A percentile compares a stretch with the other conserved stretches of the same genome.
Conservation (phyloP, 2,888 invertebrate species). For the Ochlodes sylvanus region DNA sequence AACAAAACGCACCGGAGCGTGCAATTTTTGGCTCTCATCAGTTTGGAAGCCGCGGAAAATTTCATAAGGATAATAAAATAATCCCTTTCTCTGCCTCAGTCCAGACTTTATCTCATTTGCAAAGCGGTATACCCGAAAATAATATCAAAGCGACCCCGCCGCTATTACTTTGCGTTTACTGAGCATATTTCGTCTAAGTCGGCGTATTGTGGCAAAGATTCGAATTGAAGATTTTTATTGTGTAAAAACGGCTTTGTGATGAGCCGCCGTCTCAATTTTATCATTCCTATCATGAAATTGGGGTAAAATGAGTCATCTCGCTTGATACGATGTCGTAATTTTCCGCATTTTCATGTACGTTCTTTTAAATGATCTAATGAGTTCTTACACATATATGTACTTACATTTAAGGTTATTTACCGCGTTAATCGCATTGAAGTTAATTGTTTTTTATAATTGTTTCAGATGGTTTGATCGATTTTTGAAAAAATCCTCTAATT, state of each 20-base stretch:
- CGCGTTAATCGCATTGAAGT: too few species aligned
- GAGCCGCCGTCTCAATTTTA: constrained; percentile 22
- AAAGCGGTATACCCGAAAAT: constrained; percentile 52
- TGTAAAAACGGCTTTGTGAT: constrained; percentile 27
- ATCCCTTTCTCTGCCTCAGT: constrained; percentile 50
- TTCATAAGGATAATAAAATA: constrained; percentile 59
- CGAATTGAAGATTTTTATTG: constrained; percentile 41
- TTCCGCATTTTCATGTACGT: not conserved
- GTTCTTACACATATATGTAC: too few species aligned
- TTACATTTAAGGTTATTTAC: too few species aligned
- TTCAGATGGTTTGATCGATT: too few species aligned
- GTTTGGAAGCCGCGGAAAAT: constrained; percentile 47
- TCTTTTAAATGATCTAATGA: not conserved
- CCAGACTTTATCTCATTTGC: constrained; percentile 53
- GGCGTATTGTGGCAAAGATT: constrained; percentile 32
- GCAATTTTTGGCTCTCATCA: constrained; percentile 41
- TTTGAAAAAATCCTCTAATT: too few species aligned
- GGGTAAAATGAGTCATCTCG: constrained; percentile 6
- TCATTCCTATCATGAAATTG: constrained; percentile 5
- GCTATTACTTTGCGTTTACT: constrained; percentile 44
- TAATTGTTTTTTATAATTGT: too few species aligned
- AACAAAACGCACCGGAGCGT: constrained; percentile 42
- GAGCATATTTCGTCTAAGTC: constrained; percentile 33
- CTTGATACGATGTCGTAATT: not conserved
- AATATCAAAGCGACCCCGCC: constrained; percentile 51